Conservation (phyloP, 2,888 invertebrate genomes). For the Leucania comma region DNA sequence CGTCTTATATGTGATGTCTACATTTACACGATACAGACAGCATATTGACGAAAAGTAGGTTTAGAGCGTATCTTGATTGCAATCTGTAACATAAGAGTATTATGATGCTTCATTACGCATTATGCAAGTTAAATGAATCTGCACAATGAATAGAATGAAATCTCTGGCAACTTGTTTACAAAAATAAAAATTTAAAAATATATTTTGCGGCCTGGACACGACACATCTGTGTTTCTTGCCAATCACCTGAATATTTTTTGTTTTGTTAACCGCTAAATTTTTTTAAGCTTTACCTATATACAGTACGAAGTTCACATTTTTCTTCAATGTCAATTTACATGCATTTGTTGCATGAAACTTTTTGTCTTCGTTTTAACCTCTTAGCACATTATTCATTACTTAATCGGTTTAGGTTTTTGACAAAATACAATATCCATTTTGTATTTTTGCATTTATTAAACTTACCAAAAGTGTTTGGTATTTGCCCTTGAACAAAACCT, state of each 20-base stretch:
- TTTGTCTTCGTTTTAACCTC: neutral
- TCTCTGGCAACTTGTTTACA: neutral
- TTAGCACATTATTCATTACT: neutral
- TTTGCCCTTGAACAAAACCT: too few relatives aligned
- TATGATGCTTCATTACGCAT: neutral
- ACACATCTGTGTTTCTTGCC: neutral
- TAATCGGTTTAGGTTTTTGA: neutral
- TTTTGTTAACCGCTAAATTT: neutral
- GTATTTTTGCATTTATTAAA: constrained; percentile 1
- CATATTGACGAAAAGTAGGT: neutral
- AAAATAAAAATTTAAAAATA: neutral
- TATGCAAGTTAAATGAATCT: neutral
- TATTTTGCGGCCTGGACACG: too few relatives aligned
- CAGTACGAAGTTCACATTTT: neutral
- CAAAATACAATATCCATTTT: too few relatives aligned
- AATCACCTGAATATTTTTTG: neutral
- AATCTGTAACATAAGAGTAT: too few relatives aligned
- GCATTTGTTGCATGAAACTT: constrained; percentile 1
- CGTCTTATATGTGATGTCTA: neutral
- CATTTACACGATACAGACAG: neutral
- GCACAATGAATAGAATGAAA: too few relatives aligned
- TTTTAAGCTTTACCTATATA: neutral
- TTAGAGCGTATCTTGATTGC: neutral
- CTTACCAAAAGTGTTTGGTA: neutral
- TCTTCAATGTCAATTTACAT: neutral